These are phyloP conservation scores for Pollenia griseotomentosa DNA, from an alignment of 2,888 invertebrate genomes.

Conservation along the genomic window DNA sequence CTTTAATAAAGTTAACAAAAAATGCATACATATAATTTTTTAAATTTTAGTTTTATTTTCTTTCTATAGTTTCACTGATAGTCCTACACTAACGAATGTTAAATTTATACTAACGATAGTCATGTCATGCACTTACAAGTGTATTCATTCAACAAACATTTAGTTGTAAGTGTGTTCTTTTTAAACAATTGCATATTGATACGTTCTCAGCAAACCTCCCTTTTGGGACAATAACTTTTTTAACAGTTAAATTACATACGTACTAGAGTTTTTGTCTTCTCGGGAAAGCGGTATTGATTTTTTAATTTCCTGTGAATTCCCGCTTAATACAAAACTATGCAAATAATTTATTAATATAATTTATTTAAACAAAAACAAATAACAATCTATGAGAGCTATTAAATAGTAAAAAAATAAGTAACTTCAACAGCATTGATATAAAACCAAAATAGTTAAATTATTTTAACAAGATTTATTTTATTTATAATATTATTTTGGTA, in stretches of 20 bases:
- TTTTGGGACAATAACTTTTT: not conserved
- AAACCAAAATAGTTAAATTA: no score
- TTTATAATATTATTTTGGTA: no score
- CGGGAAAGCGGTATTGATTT: no score
- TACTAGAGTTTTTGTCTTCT: no score
- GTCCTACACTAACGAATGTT: constrained; percentile 66
- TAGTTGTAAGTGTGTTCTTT: not conserved
- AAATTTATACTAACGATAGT: constrained; percentile 71
- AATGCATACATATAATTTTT: not conserved
- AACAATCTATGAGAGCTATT: no score
- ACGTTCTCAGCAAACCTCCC: constrained; percentile 36
- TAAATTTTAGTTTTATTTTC: constrained; percentile 7
- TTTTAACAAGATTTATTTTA: no score
- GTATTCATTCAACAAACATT: not conserved
- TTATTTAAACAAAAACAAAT: no score
- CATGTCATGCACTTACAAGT: constrained; percentile 21
- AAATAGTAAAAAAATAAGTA: no score
- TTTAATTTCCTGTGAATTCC: no score
- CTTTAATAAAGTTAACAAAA: not conserved
- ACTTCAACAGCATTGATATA: no score
- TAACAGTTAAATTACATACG: not conserved
- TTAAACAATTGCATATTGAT: constrained; percentile 41
- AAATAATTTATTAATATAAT: no score
- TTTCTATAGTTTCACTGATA: not conserved
- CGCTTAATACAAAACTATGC: no score